Base-by-base conservation (phyloP, 2,888 invertebrate species). In the Hirudinaria manillensis region DNA sequence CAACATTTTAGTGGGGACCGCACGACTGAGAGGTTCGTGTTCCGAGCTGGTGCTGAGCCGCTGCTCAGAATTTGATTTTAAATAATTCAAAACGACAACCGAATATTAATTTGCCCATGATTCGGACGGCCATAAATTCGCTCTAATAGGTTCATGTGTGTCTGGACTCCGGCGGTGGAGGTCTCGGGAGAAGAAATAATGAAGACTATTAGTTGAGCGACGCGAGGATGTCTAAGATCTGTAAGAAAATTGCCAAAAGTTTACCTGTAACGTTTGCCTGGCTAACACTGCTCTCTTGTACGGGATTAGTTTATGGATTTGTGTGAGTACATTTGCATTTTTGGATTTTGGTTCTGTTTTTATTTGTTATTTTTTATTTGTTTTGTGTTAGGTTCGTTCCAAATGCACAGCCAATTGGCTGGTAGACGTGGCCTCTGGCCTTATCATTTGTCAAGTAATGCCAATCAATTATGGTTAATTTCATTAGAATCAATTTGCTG, bases 251-350 rank as follows among this genome's bases (percentile, higher is more conserved):
- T 27, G 76, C 78, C 51, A 75, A 77, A 70, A 76, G 79, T 45
- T 77, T 79, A 72, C 98, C 98, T 87, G 97, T 96, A 87, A 93
- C 93, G 85, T 93, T 95, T 89, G 97, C 98, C 86, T 99, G 98
- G 98, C 91, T 92, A 82, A 89, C 99, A 85, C 90, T 98, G 82
- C 89, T 98, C 86, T 91, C 91, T 85, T 93, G 94, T 82, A 96
- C 96, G 82, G 91, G 91, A 85, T 89, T 94, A 83, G 96, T 96
- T 90, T 96, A 94, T 89, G 93, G 92, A 87, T 96, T 92, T 88
- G 94, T 95, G 96, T 97, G 89, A 94, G 95, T 94, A 7, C 34
- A 38, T 55, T 34, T 10, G 45, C 45, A 45, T 16, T 45, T 7
- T 3, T 45, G 45, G 45, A 45, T 45, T 45, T 45, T 45, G 45